Base-by-base conservation (phyloP, 2,888 invertebrate species). In the Cheilosia vulpina region DNA sequence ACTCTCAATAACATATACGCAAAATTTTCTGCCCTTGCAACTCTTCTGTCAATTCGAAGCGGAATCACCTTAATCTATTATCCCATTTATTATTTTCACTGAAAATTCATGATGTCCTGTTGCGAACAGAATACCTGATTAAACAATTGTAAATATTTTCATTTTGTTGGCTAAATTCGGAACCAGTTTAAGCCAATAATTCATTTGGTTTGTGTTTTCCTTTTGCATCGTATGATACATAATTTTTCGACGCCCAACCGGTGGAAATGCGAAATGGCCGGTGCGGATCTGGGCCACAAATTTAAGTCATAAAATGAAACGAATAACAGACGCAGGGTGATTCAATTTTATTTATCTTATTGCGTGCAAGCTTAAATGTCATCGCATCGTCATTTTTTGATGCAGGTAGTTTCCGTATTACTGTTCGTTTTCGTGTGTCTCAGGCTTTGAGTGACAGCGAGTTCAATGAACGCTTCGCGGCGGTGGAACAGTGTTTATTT, bases 371-470 rank as follows among this genome's bases (percentile, higher is more conserved):
- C 55, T 53, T 13, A 62, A 62, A 41, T 43, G 15, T 13, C 43
- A 43, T 62, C 41, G 72, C 43, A 43, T 53, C 43, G 72, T 34
- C 69, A 43, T 73, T 55, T 31, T 31, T 34, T 13, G 9, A 34
- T 73, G 63, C 73, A 73, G 73, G 73, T 73, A 73, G 73, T 63
- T 73, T 73, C 73, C 73, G 73, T 53, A 45, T 63, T 71, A 47
- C 34, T 15, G 38, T 38, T 38, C 13, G 1, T 55, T 73, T 62
- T 73, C 53, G 53, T 24, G 31, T 47, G 71, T 13, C 11, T 45
- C 15, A 45, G 7, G 2, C 7, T 19, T 31, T 9, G 15, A 19
- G 34, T 24, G 47, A 17, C 24, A 41, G 13, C 6, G 53, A 34
- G 73, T 73, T 73, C 73, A 43, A 31, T 73, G 73, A 45, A 63